Conservation (phyloP, 92 coral and sea anemone genomes). For the Nematostella vectensis region DNA sequence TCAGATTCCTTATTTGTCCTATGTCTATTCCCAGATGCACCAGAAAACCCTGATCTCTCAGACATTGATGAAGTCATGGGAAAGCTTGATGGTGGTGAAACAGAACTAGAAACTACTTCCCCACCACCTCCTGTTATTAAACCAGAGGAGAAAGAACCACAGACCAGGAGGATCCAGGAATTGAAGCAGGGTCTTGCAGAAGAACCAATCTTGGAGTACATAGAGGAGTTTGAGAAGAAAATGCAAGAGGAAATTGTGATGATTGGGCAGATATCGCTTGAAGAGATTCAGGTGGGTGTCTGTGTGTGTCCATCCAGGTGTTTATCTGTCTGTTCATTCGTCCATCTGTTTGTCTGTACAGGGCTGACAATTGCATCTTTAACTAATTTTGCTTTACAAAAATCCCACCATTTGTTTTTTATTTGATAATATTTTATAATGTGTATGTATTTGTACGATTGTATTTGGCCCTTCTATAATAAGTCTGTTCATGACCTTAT, state of each 20-base stretch:
- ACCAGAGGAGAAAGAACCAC: slow-evolving; percentile 73
- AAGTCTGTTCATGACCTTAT: too few species aligned
- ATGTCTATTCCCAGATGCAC: slow-evolving; percentile 37
- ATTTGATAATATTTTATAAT: too few species aligned
- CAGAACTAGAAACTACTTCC: slow-evolving; percentile 66
- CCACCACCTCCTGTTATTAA: slow-evolving; percentile 72
- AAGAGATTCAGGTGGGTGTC: slow-evolving; percentile 83
- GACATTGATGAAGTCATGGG: slow-evolving; percentile 88
- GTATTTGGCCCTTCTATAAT: too few species aligned
- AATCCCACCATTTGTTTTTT: too few species aligned
- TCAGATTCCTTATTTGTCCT: too few species aligned
- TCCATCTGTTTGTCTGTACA: too few species aligned
- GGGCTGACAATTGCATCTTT: too few species aligned
- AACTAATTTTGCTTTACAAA: too few species aligned
- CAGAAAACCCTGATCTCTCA: slow-evolving; percentile 63
- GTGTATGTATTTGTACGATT: too few species aligned
- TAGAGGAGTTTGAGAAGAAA: slow-evolving; percentile 83
- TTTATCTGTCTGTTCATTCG: too few species aligned
- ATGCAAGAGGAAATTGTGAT: slow-evolving; percentile 92
- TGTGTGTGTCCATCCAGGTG: too few species aligned
- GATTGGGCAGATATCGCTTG: slow-evolving; percentile 95
- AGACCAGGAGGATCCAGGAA: slow-evolving; percentile 70
- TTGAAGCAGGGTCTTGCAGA: slow-evolving; percentile 85
- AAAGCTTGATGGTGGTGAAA: slow-evolving; percentile 79
- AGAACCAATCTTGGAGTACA: slow-evolving; percentile 62